These are phyloP conservation scores for Caracal caracal DNA, from an alignment of 2,113 vertebrate species.

Conservation along the genomic window DNA sequence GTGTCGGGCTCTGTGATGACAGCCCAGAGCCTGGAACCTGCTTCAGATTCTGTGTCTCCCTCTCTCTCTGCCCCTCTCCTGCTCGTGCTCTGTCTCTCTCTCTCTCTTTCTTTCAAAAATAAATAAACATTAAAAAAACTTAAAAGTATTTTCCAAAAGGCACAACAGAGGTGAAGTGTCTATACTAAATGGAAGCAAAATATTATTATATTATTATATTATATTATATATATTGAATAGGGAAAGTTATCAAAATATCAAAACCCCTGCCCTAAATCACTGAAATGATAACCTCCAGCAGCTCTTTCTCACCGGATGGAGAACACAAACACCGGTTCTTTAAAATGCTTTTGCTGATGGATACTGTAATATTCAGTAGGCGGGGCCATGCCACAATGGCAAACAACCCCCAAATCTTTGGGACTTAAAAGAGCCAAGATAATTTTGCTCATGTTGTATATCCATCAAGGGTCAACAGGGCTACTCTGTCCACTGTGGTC, in stretches of 20 bases:
- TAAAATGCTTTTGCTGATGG: background rate
- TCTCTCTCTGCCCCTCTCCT: too few species aligned
- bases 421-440: background rate
- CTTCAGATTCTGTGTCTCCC: too few species aligned
- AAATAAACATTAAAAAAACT: background rate
- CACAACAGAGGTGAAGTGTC: background rate
- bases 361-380: background rate
- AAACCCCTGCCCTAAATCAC: background rate
- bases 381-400: background rate
- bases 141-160: background rate
- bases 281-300: background rate
- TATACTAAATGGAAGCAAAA: background rate
- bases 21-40: too few species aligned
- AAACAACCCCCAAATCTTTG: background rate
- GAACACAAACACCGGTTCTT: background rate
- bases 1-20: too few species aligned
- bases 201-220: background rate
- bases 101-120: too few species aligned
- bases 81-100: too few species aligned
- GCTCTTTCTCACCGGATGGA: background rate
- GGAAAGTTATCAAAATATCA: background rate
- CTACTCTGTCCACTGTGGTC: background rate
- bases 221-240: background rate
- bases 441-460: background rate
- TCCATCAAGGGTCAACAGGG: background rate